Percentiles rank a stretch among this genome's conserved stretches.
Evolutionary conservation across 2,113 vertebrate species (phyloP).

Genomic region (Oncorhynchus kisutch): DNA sequence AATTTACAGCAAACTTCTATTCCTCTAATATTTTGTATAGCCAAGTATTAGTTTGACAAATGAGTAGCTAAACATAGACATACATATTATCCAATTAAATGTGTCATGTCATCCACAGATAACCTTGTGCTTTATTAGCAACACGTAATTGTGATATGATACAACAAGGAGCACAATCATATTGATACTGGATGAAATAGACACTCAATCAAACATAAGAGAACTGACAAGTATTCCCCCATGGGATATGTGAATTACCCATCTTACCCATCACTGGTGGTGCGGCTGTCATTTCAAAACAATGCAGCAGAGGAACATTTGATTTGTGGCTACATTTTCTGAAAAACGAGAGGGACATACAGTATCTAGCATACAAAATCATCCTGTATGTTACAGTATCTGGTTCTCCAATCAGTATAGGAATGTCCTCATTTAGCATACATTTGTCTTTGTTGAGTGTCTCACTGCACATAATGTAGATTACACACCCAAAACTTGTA

Average conservation of each 20-base stretch:
- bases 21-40: neutral
- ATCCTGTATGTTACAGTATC: too few relatives aligned
- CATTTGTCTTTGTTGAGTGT: too few relatives aligned
- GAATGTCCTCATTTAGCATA: too few relatives aligned
- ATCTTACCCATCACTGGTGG: neutral
- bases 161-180: neutral
- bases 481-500: too few relatives aligned
- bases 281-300: neutral
- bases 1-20: neutral
- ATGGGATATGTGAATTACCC: neutral
- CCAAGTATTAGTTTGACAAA: neutral
- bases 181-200: too few relatives aligned
- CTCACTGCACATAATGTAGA: too few relatives aligned
- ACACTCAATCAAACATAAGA: too few relatives aligned
- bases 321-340: too few relatives aligned
- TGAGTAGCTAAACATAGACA: neutral
- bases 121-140: neutral
- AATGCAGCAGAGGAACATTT: neutral
- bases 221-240: neutral
- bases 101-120: neutral
- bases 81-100: neutral
- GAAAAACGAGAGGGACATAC: too few relatives aligned
- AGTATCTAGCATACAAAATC: too few relatives aligned
- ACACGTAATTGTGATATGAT: neutral
- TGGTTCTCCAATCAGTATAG: too few relatives aligned